Percentiles rank a stretch among this genome's conserved stretches.
Evolutionary conservation across 2,113 vertebrate species (phyloP).

Genomic region (Setophaga coronata): DNA sequence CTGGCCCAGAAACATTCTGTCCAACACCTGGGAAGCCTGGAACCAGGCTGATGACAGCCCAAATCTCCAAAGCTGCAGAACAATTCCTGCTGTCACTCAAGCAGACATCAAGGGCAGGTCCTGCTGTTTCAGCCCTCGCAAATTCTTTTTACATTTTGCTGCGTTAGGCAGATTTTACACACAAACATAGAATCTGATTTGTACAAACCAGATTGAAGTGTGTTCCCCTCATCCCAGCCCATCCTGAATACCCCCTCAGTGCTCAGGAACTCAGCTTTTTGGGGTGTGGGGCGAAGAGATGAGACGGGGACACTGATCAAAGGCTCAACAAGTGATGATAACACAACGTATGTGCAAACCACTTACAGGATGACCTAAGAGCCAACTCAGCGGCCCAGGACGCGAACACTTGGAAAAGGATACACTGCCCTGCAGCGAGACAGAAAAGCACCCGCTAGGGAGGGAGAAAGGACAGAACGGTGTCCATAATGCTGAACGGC

Average conservation of each 20-base stretch:
- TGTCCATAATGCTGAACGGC: fast-evolving
- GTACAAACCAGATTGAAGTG: neutral
- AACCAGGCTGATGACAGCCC: neutral
- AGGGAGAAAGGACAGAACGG: fast-evolving
- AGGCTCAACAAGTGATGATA: fast-evolving
- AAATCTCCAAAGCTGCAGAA: neutral
- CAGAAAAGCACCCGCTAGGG: fast-evolving
- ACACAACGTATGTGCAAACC: fast-evolving
- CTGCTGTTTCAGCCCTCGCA: neutral
- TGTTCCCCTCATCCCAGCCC: too few species aligned
- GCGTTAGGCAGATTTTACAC: neutral
- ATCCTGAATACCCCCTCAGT: fast-evolving
- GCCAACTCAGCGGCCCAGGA: neutral
- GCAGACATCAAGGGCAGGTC: neutral
- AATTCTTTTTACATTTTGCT: neutral
- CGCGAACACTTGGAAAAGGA: fast-evolving
- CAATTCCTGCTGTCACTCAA: neutral
- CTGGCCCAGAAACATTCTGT: neutral
- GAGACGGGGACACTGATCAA: fast-evolving
- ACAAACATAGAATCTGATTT: fast-evolving
- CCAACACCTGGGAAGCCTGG: neutral
- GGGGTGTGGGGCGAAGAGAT: fast-evolving
- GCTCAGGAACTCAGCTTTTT: neutral
- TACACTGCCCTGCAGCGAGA: fast-evolving
- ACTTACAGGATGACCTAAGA: fast-evolving